phyloP scores from a whole-genome alignment of 2,113 vertebrate species.

The Gambusia affinis region DNA sequence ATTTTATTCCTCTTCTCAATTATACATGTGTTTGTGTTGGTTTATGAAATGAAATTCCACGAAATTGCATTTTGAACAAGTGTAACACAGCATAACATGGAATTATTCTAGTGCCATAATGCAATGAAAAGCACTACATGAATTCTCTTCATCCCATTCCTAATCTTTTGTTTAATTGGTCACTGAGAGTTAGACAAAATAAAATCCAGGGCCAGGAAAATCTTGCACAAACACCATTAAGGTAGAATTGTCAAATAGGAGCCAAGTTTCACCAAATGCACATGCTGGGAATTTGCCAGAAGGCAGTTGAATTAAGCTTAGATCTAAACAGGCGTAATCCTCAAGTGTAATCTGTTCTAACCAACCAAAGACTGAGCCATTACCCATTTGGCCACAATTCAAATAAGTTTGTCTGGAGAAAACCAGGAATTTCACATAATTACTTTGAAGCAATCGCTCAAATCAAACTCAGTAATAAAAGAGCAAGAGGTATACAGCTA shows the following conservation, averaged over 20 bases:
- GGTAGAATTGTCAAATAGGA: background rate
- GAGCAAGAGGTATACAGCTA: background rate
- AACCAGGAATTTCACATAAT: background rate
- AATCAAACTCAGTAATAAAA: background rate
- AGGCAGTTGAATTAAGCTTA: background rate
- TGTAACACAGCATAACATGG: background rate
- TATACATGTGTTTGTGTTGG: too few species aligned
- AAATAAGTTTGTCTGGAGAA: background rate
- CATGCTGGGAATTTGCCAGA: background rate
- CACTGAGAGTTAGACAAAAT: background rate
- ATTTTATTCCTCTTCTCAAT: background rate
- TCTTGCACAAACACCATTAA: background rate
- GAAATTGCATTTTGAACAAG: background rate
- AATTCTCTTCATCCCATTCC: background rate
- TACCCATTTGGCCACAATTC: background rate
- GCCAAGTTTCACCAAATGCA: background rate
- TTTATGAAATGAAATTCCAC: too few species aligned
- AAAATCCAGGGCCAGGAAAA: background rate
- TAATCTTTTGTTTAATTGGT: background rate
- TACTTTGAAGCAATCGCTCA: background rate
- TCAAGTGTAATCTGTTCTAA: background rate
- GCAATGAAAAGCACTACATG: background rate
- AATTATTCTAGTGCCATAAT: background rate
- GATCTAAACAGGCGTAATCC: background rate
- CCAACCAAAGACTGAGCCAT: background rate